Evolutionary conservation across 2,797 vertebrate genomes (phyloP).

Genomic region (Leptodactylus fallax): DNA sequence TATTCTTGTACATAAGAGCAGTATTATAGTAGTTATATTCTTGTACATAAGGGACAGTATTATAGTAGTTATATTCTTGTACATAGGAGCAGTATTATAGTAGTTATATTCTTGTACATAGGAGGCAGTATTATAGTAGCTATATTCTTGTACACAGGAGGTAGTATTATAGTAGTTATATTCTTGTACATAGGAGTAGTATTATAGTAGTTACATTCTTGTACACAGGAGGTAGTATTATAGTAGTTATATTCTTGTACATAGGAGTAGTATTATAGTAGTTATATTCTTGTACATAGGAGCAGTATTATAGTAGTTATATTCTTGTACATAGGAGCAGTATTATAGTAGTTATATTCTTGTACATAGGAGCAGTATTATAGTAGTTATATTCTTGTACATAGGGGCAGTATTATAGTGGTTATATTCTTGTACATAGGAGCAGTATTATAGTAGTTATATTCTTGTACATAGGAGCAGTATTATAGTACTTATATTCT

Average conservation of each 20-base stretch:
- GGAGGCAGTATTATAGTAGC: too few species aligned
- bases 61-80: too few species aligned
- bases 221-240: background rate
- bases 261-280: background rate
- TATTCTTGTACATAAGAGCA: too few species aligned
- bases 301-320: background rate
- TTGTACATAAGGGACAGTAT: too few species aligned
- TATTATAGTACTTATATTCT: constrained; percentile 2
- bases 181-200: background rate
- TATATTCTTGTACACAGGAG: background rate
- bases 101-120: too few species aligned
- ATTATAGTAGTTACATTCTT: constrained; percentile 6
- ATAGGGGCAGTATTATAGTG: too few species aligned
- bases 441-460: constrained; percentile 7
- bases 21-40: too few species aligned
- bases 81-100: too few species aligned
- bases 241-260: constrained; percentile 9
- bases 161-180: constrained; percentile 5
- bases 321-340: background rate
- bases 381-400: too few species aligned
- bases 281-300: background rate
- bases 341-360: background rate
- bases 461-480: background rate
- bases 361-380: background rate
- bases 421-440: too few species aligned